Base-by-base conservation (phyloP, 1,140 invertebrate species). In the Aphaenogaster rudis region DNA sequence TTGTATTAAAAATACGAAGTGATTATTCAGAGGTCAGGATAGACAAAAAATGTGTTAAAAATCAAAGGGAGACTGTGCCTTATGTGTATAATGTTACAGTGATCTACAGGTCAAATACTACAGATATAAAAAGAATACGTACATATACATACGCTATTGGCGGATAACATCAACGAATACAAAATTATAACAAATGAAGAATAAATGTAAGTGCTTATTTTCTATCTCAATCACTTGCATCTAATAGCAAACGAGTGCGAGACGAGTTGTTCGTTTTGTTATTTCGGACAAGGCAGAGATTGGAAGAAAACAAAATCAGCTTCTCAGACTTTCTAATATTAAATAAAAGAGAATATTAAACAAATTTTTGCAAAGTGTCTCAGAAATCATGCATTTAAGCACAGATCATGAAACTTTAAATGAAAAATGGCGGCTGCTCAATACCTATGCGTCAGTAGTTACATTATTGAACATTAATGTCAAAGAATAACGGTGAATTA, bases 341-440 rank as follows among this genome's bases (percentile, higher is more conserved):
- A 50, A 42, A 57, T 57, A 42, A 74, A 74, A 74, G 6, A 39
- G 9, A 57, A 21, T 42, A 57, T 42, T 21, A 42, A 59, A 57
- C 15, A 74, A 59, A 57, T 21, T 42, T 74, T 11, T 48, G 28
- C 11, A 11, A 8, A 33, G 3, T 5, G 21, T 48, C 2, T 11
- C 48, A 57, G 4, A 72, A 72, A 74, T 74, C 33, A 17, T 9
- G 15, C 13, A 8, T 50, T 69, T 71, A 52, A 71, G 1, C 33
- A 52, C 11, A 45, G n/a, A 9, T 9, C 17, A 39, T 72, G 11
- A 39, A 72, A 52, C 8, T 52, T 71, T 3, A 17, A 39, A 72
- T 72, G 1, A 71, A 52, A 72, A 72, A 72, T 54, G 50, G 33
- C 50, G 17, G 4, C 50, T 72, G 15, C n/a, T 72, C 8, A 28